Base-by-base conservation (phyloP, 1,140 invertebrate species). In the Trachymyrmex septentrionalis region DNA sequence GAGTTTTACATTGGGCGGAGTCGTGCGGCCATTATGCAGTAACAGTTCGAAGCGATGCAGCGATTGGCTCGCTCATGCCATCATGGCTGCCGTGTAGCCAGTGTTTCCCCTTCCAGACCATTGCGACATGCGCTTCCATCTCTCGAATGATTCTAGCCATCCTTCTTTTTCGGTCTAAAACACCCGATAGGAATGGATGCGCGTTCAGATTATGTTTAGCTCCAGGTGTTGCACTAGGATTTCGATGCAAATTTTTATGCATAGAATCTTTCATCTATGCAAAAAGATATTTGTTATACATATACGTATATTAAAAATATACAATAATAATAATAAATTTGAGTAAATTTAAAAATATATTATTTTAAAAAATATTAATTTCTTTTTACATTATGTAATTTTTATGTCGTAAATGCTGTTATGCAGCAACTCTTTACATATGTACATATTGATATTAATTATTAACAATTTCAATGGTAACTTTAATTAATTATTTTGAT, bases 21-120 rank as follows among this genome's bases (percentile, higher is more conserved):
- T 90, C 88, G 71, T 88, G 94, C 94, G 90, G 94, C 94, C 95
- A 95, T 95, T 93, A 95, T 93, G 88, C 91, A 88, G 89, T 92
- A 93, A 93, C 92, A 76, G 86, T 66, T n/a, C 72, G 82, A 88
- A 27, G 73, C 72, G n/a, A 24, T 16, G 5, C 82, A 69, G 71
- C 90, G 86, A 95, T 95, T 95, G 94, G 95, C 80, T 66, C 71
- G 59, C 14, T 0, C 9, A 67, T 59, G 6, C 81, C 93, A 95
- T 94, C 93, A 95, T 95, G 95, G 95, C 95, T 76, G 95, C 92
- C 92, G 90, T 76, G 85, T 89, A 81, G 34, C 88, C 61, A 72
- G 59, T 48, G 53, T 82, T 88, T 77, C 88, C 90, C 91, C 91
- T 67, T 73, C 91, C 81, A 63, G 21, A 44, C 7, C 6, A 10